Conservation (phyloP, 2,113 vertebrate species). For the Mastomys coucha region DNA sequence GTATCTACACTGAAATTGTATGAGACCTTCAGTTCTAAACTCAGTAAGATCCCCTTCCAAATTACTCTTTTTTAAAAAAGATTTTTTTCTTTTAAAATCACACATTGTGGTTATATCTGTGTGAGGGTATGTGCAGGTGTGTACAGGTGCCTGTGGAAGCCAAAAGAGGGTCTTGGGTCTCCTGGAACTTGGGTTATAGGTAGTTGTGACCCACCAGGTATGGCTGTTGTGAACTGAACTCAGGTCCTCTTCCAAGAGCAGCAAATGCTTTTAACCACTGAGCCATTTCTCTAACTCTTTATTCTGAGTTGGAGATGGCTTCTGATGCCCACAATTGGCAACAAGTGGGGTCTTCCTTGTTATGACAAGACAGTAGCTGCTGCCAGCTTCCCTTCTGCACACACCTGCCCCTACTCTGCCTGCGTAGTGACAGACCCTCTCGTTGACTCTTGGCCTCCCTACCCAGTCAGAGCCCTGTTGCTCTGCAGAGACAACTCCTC, state of each 20-base stretch:
- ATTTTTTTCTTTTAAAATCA: neutral
- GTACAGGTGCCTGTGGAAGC: neutral
- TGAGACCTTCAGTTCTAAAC: no score
- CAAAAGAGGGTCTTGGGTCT: neutral
- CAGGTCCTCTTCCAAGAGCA: neutral
- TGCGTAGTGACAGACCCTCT: neutral
- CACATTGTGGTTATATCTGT: neutral
- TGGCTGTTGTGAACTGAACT: neutral
- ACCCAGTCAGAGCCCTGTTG: neutral
- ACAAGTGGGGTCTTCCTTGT: neutral
- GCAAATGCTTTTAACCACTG: neutral
- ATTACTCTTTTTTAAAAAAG: neutral
- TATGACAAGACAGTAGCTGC: neutral
- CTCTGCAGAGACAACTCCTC: no score
- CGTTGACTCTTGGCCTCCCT: neutral
- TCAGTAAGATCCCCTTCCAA: no score
- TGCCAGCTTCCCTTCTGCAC: neutral
- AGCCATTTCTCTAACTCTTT: neutral
- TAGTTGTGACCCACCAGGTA: neutral
- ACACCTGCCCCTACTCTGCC: no score
- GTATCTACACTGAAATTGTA: no score
- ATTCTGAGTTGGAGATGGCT: neutral
- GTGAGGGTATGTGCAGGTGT: no score
- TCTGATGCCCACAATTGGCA: neutral
- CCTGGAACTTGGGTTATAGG: neutral